These are phyloP conservation scores for Tautogolabrus adspersus DNA, from an alignment of 2,113 vertebrate genomes.

Conservation along the genomic window DNA sequence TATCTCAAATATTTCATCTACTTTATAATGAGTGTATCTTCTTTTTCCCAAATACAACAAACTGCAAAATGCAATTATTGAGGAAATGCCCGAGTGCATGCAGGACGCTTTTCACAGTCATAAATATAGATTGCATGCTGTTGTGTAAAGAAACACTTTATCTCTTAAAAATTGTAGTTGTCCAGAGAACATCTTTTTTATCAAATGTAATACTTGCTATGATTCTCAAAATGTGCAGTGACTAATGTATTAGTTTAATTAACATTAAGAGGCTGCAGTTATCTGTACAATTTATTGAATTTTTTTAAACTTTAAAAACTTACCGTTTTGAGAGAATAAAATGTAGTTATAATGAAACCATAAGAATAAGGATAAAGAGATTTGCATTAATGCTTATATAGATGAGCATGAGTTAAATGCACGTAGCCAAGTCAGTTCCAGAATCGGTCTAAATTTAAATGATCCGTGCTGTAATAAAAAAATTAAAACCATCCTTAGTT, in stretches of 20 bases:
- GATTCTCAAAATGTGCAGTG: constrained; percentile 14
- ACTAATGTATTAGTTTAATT: constrained; percentile 4
- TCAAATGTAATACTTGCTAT: constrained; percentile 13
- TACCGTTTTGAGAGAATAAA: not conserved
- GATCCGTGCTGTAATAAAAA: constrained; percentile 13
- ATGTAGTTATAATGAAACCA: constrained; percentile 12
- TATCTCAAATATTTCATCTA: not conserved
- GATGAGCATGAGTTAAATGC: constrained; percentile 23
- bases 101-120: constrained; percentile 31
- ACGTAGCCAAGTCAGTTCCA: constrained; percentile 18
- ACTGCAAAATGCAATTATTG: constrained; percentile 37
- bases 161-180: constrained; percentile 20
- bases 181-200: constrained; percentile 11
- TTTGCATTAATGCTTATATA: constrained; percentile 3
- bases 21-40: not conserved
- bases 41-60: constrained; percentile 3
- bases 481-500: constrained; percentile 8
- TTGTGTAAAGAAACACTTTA: constrained; percentile 29
- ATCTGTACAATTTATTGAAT: not conserved
- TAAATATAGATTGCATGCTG: constrained; percentile 29
- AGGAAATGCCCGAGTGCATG: constrained; percentile 22
- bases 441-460: constrained; percentile 37
- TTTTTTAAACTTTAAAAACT: constrained; percentile 14
- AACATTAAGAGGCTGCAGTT: constrained; percentile 5
- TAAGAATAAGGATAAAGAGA: not conserved